Evolutionary conservation across 2,888 invertebrate genomes (phyloP).

Genomic region (Watsonalla binaria): DNA sequence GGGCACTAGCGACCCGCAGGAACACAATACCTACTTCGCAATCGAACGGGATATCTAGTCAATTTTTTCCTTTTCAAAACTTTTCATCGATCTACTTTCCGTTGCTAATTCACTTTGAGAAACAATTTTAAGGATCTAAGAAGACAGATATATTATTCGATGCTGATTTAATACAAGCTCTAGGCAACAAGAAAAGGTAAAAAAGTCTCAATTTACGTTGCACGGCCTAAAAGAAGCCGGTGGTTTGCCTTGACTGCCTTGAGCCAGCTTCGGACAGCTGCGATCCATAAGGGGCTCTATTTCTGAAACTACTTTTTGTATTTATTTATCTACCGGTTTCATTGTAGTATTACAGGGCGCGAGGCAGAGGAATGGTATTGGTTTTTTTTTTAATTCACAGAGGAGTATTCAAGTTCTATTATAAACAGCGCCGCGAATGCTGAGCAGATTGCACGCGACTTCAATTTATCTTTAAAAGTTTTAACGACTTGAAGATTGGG

Average conservation of each 20-base stretch:
- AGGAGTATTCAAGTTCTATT: not conserved
- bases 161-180: no score
- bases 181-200: conserved; percentile 20
- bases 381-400: not conserved
- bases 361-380: conserved; percentile 7
- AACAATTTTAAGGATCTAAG: no score
- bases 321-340: conserved; percentile 60
- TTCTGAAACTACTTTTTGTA: conserved; percentile 62
- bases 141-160: no score
- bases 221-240: conserved; percentile 52
- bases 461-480: not conserved
- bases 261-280: conserved; percentile 60
- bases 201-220: conserved; percentile 55
- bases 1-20: no score
- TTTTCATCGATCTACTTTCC: no score
- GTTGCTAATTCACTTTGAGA: no score
- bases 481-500: not conserved
- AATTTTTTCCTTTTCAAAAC: no score
- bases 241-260: conserved; percentile 73
- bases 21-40: no score
- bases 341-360: conserved; percentile 45
- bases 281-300: conserved; percentile 54
- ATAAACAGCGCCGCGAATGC: not conserved
- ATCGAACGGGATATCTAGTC: no score
- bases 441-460: not conserved